A percentile compares a stretch with the other conserved stretches of the same genome.
phyloP scores from a whole-genome alignment of 1,140 invertebrate genomes.

The Orchestia grillus region DNA sequence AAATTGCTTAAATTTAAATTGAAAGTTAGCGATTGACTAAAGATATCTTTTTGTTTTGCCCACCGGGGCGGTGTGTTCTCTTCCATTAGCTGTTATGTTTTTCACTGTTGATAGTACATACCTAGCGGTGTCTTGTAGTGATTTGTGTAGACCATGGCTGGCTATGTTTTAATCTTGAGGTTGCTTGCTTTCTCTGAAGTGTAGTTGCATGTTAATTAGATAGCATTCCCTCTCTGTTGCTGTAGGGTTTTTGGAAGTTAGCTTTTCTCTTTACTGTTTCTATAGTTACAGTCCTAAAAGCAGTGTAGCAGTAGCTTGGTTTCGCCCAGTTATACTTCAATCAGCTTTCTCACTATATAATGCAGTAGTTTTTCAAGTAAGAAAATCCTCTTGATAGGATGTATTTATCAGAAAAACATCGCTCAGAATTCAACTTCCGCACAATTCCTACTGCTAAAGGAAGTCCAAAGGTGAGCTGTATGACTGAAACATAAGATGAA shows the following conservation, averaged over 20 bases:
- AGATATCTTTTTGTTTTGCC: neutral
- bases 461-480: neutral
- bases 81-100: neutral
- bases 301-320: neutral
- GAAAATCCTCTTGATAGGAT: neutral
- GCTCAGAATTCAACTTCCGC: neutral
- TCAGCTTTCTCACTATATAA: neutral
- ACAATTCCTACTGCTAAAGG: neutral
- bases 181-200: conserved; percentile 28
- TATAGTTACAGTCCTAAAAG: no score
- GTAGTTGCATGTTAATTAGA: conserved; percentile 5
- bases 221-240: neutral
- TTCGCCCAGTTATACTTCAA: neutral
- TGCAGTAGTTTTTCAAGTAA: neutral
- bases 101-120: neutral
- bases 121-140: neutral
- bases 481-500: neutral
- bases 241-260: neutral
- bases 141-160: neutral
- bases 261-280: neutral
- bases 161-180: neutral
- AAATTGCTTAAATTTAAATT: neutral
- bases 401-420: neutral
- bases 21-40: neutral
- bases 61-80: neutral